Conservation (phyloP, 1,140 invertebrate genomes). For the Cheumatopsyche charites region DNA sequence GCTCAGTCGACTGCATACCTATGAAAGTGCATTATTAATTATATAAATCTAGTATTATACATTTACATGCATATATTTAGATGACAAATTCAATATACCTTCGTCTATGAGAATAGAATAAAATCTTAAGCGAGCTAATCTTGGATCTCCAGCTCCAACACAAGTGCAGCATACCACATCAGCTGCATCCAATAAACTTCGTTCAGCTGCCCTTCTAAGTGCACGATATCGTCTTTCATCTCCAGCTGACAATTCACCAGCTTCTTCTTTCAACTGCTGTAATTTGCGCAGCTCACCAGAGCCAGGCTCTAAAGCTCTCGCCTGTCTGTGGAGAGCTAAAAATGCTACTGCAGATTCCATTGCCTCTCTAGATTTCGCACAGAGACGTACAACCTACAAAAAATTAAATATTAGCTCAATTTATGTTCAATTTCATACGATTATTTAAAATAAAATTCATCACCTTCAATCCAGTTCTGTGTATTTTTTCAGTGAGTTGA, state of each 20-base stretch:
- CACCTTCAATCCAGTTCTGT: conserved; percentile 92
- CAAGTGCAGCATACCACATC: conserved; percentile 99
- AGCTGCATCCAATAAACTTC: conserved; percentile 91
- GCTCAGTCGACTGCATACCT: conserved; percentile 95
- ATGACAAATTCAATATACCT: conserved; percentile 64
- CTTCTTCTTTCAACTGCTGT: conserved; percentile 96
- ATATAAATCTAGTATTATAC: not conserved
- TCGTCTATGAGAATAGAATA: conserved; percentile 98
- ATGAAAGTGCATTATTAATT: conserved; percentile 15
- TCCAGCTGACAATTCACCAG: conserved; percentile 89
- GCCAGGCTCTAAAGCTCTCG: conserved; percentile 86
- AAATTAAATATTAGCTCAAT: not conserved
- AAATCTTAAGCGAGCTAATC: conserved; percentile 91
- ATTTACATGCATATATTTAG: not conserved
- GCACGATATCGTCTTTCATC: conserved; percentile 95
- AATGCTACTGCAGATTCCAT: conserved; percentile 98
- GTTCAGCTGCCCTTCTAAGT: conserved; percentile 90
- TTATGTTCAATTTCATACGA: not conserved
- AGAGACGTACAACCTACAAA: conserved; percentile 83
- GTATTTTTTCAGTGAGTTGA: conserved; percentile 98
- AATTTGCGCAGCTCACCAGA: conserved; percentile 93
- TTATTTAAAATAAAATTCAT: conserved; percentile 11
- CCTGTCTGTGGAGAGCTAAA: conserved; percentile 96
- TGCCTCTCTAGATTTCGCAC: conserved; percentile 97
- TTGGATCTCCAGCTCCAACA: conserved; percentile 96